Evolutionary conservation across 2,797 vertebrate species (phyloP).

Genomic region (Siniperca scherzeri): DNA sequence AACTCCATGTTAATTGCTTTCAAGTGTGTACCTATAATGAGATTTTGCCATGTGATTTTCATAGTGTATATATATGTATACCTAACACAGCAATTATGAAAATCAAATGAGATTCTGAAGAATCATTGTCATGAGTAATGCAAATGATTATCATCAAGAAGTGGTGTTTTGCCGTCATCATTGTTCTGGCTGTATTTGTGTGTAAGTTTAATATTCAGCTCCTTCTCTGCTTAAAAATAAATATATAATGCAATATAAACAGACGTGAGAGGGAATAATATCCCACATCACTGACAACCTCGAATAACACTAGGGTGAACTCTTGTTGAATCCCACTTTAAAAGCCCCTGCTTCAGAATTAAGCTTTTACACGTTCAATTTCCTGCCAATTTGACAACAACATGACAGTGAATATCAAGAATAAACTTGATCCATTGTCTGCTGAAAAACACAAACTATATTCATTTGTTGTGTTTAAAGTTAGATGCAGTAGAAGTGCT

Average conservation of each 20-base stretch:
- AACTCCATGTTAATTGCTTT: conserved; percentile 70
- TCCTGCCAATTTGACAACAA: conserved; percentile 86
- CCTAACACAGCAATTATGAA: conserved; percentile 69
- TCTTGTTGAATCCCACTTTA: conserved; percentile 79
- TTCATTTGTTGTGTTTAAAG: conserved; percentile 70
- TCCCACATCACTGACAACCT: conserved; percentile 82
- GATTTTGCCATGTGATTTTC: conserved; percentile 61
- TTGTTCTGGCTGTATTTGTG: conserved; percentile 67
- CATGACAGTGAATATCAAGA: conserved; percentile 79
- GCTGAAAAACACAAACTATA: conserved; percentile 70
- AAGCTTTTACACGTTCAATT: conserved; percentile 86
- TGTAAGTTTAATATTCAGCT: conserved; percentile 85
- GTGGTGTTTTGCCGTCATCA: conserved; percentile 63
- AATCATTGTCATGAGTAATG: conserved; percentile 72
- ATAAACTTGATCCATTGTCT: conserved; percentile 62
- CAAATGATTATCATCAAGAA: conserved; percentile 76
- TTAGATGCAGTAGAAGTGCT: conserved; percentile 38
- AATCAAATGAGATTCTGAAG: conserved; percentile 72
- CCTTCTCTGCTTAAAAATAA: conserved; percentile 81
- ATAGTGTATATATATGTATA: conserved; percentile 53
- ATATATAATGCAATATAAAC: conserved; percentile 85
- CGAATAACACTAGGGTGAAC: conserved; percentile 82
- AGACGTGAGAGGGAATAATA: conserved; percentile 88
- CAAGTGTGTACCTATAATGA: conserved; percentile 56
- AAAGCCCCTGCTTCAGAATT: conserved; percentile 81